Evolutionary conservation across 2,888 invertebrate species (phyloP).

Genomic region (Lordiphosa andalusiaca): DNA sequence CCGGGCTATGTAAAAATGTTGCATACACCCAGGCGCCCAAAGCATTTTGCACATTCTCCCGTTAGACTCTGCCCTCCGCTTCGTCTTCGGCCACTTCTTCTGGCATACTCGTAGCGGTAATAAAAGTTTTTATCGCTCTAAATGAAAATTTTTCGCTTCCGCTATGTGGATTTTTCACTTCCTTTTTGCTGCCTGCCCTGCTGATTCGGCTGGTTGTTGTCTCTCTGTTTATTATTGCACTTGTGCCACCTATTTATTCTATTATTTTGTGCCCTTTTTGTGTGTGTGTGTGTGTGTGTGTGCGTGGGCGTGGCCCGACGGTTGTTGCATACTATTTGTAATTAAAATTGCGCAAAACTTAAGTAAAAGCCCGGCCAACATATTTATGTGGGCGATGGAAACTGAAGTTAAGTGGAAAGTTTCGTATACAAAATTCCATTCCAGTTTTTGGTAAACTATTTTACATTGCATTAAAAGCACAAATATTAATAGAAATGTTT

Average conservation of each 20-base stretch:
- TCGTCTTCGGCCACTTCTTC: not conserved
- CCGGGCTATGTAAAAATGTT: constrained; percentile 43
- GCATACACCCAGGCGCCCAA: constrained; percentile 34
- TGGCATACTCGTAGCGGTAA: constrained; percentile 36
- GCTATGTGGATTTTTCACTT: constrained; percentile 24
- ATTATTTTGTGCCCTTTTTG: not conserved
- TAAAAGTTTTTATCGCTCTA: constrained; percentile 67
- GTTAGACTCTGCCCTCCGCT: not conserved
- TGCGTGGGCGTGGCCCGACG: constrained; percentile 37
- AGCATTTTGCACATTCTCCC: constrained; percentile 34
- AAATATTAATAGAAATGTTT: too few species aligned
- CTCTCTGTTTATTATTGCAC: constrained; percentile 17
- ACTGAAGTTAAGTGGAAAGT: not conserved
- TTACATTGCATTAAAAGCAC: too few species aligned
- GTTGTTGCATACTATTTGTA: constrained; percentile 36
- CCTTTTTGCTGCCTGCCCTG: constrained; percentile 1
- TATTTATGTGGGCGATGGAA: constrained; percentile 39
- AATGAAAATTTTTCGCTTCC: constrained; percentile 49
- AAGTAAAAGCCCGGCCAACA: constrained; percentile 30
- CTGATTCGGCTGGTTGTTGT: not conserved
- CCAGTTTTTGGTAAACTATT: too few species aligned
- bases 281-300: too few species aligned
- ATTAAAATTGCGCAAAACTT: constrained; percentile 53
- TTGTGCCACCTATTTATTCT: constrained; percentile 8
- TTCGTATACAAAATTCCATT: too few species aligned